These are phyloP conservation scores for Invenusta paracnida DNA, from an alignment of 2,888 invertebrate species.

Conservation along the genomic window DNA sequence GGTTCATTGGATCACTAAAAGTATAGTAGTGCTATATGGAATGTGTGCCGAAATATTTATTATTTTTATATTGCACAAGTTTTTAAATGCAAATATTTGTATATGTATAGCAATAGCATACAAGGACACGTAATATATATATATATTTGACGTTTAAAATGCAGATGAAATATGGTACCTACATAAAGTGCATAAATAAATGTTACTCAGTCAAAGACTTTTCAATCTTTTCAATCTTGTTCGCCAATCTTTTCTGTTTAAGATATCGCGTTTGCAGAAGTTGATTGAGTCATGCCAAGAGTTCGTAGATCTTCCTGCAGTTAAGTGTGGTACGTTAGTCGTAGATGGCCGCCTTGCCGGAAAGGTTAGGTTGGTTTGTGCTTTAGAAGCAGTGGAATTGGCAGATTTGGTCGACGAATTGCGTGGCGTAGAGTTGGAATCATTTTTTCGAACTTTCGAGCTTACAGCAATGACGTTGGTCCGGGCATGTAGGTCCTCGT, in stretches of 20 bases:
- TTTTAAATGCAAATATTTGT: too few species aligned
- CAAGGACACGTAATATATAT: too few species aligned
- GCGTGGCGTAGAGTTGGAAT: slow-evolving; percentile 15
- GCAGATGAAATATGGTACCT: not conserved
- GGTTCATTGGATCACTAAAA: too few species aligned
- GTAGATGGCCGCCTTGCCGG: not conserved
- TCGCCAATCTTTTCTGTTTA: not conserved
- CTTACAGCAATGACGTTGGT: not conserved
- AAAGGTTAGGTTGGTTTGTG: slow-evolving; percentile 1
- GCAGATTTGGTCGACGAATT: slow-evolving; percentile 6
- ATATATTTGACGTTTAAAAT: not conserved
- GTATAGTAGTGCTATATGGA: too few species aligned
- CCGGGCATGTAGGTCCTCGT: not conserved
- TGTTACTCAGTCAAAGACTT: not conserved
- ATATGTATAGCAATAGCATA: too few species aligned
- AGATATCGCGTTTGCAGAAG: not conserved
- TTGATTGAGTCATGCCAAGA: not conserved
- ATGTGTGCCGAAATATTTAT: too few species aligned
- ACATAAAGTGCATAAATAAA: not conserved
- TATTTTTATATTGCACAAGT: too few species aligned
- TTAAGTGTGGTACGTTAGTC: not conserved
- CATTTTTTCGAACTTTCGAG: not conserved
- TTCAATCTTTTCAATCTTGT: not conserved
- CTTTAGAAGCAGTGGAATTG: not conserved
- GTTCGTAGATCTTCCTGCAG: not conserved